Conservation (phyloP, 2,888 invertebrate species). For the Petrolisthes manimaculis region DNA sequence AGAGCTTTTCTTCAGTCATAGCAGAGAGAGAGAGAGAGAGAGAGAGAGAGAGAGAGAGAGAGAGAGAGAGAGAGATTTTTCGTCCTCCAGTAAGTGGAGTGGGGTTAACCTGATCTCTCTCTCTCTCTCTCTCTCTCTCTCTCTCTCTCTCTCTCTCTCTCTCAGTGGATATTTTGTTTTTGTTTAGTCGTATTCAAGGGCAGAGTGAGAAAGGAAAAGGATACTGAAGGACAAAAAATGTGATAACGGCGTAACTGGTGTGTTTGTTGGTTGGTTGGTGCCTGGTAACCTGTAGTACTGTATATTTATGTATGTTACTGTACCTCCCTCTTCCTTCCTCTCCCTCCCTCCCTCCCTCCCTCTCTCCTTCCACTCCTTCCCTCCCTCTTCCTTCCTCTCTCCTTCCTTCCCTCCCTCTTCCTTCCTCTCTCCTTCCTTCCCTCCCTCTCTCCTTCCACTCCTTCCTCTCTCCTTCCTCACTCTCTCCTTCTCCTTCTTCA, state of each 20-base stretch:
- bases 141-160: slow-evolving; percentile 23
- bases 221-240: too few species aligned
- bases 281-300: too few species aligned
- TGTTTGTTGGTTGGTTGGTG: too few species aligned
- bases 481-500: background rate
- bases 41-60: slow-evolving; percentile 20
- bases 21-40: background rate
- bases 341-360: slow-evolving; percentile 13
- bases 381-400: too few species aligned
- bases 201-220: too few species aligned
- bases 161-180: background rate
- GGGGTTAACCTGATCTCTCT: slow-evolving; percentile 13
- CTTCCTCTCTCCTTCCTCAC: too few species aligned
- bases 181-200: background rate
- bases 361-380: slow-evolving; percentile 22
- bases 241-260: too few species aligned
- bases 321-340: background rate
- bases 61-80: slow-evolving; percentile 7
- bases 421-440: too few species aligned
- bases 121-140: slow-evolving; percentile 28
- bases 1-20: background rate
- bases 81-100: background rate
- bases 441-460: too few species aligned
- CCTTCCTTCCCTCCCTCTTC: too few species aligned
- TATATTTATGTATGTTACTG: background rate